A percentile compares a stretch with the other conserved stretches of the same genome.
Evolutionary conservation across 2,113 vertebrate species (phyloP).

Genomic region (Hippocampus comes): DNA sequence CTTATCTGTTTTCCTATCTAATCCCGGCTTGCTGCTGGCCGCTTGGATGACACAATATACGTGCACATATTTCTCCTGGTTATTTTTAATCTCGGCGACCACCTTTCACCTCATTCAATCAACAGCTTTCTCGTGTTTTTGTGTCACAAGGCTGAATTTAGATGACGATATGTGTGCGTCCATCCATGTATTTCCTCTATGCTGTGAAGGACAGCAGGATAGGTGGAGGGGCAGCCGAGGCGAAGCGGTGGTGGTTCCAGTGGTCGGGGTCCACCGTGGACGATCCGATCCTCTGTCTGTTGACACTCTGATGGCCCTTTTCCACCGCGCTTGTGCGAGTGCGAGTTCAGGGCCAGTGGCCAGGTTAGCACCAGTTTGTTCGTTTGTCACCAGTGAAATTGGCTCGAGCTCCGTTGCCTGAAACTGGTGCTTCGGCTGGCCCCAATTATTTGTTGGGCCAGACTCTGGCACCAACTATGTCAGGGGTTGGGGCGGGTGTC

Average conservation of each 20-base stretch:
- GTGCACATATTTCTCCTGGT: constrained; percentile 14
- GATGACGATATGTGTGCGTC: not conserved
- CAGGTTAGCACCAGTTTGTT: too few species aligned
- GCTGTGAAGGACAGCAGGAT: too few species aligned
- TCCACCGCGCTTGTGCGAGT: too few species aligned
- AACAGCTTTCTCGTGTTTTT: constrained; percentile 14
- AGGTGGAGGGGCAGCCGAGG: too few species aligned
- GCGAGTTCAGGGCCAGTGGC: too few species aligned
- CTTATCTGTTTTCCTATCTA: constrained; percentile 36
- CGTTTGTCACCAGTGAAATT: too few species aligned
- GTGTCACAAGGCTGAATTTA: not conserved
- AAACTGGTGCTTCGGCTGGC: too few species aligned
- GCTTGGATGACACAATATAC: constrained; percentile 34
- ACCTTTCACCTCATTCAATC: constrained; percentile 8
- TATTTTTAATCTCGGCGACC: constrained; percentile 35
- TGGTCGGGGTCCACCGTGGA: not conserved
- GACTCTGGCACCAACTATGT: too few species aligned
- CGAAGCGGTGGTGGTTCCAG: not conserved
- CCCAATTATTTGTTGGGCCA: too few species aligned
- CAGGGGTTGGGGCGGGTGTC: too few species aligned
- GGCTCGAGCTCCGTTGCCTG: too few species aligned
- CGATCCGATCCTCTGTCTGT: not conserved
- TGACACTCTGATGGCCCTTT: not conserved
- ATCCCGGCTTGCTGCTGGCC: constrained; percentile 44
- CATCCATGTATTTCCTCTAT: too few species aligned